Evolutionary conservation across 2,797 vertebrate genomes (phyloP).

Genomic region (Clarias pachynema): DNA sequence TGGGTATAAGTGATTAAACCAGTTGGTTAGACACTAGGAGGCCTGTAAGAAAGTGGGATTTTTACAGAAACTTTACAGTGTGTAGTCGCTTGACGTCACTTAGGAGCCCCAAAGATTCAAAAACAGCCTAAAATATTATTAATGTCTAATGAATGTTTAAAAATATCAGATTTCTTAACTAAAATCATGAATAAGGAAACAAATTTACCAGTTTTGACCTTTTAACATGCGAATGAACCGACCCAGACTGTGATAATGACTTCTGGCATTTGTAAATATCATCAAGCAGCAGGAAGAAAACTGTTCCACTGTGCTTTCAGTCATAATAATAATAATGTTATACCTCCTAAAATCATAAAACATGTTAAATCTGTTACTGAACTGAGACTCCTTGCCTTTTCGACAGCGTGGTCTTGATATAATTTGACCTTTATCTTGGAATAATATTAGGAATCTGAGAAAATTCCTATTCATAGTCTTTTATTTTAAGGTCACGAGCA

Average conservation of each 20-base stretch:
- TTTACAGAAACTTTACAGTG: not conserved
- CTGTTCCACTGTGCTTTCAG: constrained; percentile 1
- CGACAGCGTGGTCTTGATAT: not conserved
- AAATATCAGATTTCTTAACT: not conserved
- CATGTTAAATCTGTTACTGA: not conserved
- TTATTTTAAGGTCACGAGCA: too few relatives aligned
- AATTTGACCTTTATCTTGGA: not conserved
- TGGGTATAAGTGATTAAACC: not conserved
- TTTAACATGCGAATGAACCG: not conserved
- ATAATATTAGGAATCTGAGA: not conserved
- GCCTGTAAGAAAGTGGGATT: not conserved
- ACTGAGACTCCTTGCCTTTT: not conserved
- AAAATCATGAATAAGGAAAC: not conserved
- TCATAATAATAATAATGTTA: not conserved
- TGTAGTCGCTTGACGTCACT: not conserved
- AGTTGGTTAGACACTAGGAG: not conserved
- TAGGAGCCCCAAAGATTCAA: not conserved
- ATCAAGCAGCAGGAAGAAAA: not conserved
- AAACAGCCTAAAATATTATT: not conserved
- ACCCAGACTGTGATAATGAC: not conserved
- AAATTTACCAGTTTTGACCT: not conserved
- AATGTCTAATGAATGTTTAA: too few relatives aligned
- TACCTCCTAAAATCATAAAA: not conserved
- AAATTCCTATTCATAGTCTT: too few relatives aligned
- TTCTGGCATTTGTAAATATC: not conserved